Conservation (phyloP, 2,797 vertebrate species). For the Pelodytes ibericus region DNA sequence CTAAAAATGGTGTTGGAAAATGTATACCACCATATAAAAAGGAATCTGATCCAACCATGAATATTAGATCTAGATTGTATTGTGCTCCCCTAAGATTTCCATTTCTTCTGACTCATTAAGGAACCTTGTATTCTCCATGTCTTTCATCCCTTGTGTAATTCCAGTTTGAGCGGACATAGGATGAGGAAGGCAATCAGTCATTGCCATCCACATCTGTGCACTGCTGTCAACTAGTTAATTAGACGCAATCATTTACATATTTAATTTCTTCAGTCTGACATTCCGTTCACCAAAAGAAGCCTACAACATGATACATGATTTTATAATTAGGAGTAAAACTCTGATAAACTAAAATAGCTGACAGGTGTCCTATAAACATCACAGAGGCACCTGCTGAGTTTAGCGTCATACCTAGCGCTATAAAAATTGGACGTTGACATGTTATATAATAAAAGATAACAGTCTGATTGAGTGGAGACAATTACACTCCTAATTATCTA, state of each 20-base stretch:
- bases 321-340: constrained; percentile 72
- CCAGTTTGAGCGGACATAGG: constrained; percentile 67
- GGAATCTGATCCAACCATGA: constrained; percentile 10
- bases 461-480: not conserved
- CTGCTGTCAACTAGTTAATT: constrained; percentile 92
- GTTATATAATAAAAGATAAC: constrained; percentile 20
- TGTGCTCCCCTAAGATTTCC: constrained; percentile 29
- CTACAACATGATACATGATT: constrained; percentile 64
- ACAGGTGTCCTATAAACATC: constrained; percentile 65
- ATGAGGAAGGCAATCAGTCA: constrained; percentile 88
- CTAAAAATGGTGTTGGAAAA: not conserved
- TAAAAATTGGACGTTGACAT: constrained; percentile 52
- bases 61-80: constrained; percentile 17
- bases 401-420: constrained; percentile 49
- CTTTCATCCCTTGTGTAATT: constrained; percentile 58
- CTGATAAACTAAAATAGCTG: constrained; percentile 59
- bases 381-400: constrained; percentile 51
- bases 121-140: constrained; percentile 51
- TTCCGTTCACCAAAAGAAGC: constrained; percentile 72
- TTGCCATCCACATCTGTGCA: constrained; percentile 90
- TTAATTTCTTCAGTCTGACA: constrained; percentile 88
- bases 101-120: constrained; percentile 58
- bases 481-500: constrained; percentile 6
- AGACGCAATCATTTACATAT: constrained; percentile 93
- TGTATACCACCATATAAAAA: not conserved